phyloP scores from a whole-genome alignment of 1,140 invertebrate genomes.

The Zaprionus camerounensis region DNA sequence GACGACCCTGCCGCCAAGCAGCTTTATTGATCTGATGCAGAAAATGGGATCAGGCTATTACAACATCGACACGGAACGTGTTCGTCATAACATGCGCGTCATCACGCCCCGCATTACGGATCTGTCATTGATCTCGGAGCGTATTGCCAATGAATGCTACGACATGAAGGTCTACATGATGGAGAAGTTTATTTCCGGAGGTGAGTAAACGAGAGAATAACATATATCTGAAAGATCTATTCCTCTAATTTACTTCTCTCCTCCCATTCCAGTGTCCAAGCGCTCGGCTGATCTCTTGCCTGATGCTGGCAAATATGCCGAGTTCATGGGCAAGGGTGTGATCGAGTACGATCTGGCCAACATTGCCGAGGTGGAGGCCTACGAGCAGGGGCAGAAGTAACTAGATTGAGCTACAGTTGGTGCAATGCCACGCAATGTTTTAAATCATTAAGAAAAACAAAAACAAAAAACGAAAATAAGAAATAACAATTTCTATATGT shows the following conservation, averaged over 20 bases:
- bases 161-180: conserved; percentile 90
- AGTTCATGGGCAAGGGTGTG: conserved; percentile 90
- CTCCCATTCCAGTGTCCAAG: conserved; percentile 88
- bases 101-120: conserved; percentile 90
- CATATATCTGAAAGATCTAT: neutral
- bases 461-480: conserved; percentile 32
- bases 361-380: conserved; percentile 84
- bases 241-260: neutral
- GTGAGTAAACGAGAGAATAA: conserved; percentile 71
- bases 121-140: conserved; percentile 87
- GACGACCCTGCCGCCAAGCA: conserved; percentile 90
- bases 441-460: conserved; percentile 52
- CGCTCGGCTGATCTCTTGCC: conserved; percentile 86
- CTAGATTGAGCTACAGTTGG: conserved; percentile 7
- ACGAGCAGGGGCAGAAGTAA: conserved; percentile 50
- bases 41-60: conserved; percentile 94
- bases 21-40: conserved; percentile 90
- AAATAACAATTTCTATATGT: conserved; percentile 65
- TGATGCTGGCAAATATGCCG: conserved; percentile 87
- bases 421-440: conserved; percentile 45
- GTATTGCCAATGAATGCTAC: conserved; percentile 90
- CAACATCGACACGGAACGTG: conserved; percentile 91
- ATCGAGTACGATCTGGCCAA: conserved; percentile 90
- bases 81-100: conserved; percentile 91
- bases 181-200: conserved; percentile 87